Evolutionary conservation across 2,888 invertebrate species (phyloP), one percentile per base, ranked within the genome.

Genomic region (Anodontia alba): DNA sequence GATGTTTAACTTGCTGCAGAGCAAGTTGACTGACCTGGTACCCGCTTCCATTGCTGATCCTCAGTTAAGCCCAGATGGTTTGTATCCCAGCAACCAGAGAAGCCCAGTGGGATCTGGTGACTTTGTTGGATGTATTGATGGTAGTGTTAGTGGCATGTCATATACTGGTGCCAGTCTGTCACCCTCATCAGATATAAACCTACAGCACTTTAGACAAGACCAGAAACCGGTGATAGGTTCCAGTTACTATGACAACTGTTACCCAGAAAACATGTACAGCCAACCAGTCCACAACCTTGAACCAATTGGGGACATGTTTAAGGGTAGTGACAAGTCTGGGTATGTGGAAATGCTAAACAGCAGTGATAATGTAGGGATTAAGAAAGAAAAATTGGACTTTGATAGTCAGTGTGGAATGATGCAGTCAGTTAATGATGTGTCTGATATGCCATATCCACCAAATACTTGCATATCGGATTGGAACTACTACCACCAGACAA

Each of bases 381-480:
- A 85, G 51, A 76, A 80, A 69, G 85, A 85, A 42, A 85, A 85
- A 51, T 20, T 78, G 33, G 85, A 85, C 49, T 85, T 74, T 46
- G 66, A 43, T 74, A 81, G 80, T n/a, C 54, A 72, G 23, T 57
- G 29, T 31, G 57, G 42, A 8, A 66, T 69, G 1, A 57, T 72
- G 43, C 38, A 36, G 26, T 57, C 66, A 42, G n/a, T n/a, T n/a
- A 3, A 5, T 8, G 43, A 43, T 15, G 71, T 71, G 8, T 70
- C 76, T 0, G 85, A 82, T 66, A 85, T 78, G 51, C 71, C 72
- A 20, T 85, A 74, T 57, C 78, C 80, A 15, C 70, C 80, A 31
- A 85, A 80, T 62, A 83, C 85, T 1, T 78, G 85, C 69, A 76
- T 83, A n/a, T 33, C 74, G 17, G 85, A 85, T 69, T 85, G 85